Percentiles rank a stretch among this genome's conserved stretches.
phyloP scores from a whole-genome alignment of 1,140 invertebrate species.

The Drosophila littoralis region DNA sequence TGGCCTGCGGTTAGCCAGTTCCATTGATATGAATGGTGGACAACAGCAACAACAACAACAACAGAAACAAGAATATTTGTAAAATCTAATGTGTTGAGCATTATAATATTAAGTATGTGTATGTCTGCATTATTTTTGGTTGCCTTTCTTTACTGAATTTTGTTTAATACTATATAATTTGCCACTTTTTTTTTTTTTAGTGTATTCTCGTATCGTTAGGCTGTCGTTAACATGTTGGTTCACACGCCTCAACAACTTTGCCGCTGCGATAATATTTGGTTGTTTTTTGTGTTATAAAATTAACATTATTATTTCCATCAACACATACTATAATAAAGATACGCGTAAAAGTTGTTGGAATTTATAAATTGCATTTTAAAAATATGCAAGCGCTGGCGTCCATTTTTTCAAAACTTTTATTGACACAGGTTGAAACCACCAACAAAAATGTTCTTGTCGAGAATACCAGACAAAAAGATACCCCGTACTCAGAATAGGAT shows the following conservation, averaged over 20 bases:
- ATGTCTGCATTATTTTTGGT: background rate
- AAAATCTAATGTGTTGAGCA: slow-evolving; percentile 13
- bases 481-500: background rate
- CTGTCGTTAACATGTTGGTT: slow-evolving; percentile 51
- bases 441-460: background rate
- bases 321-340: slow-evolving; percentile 1
- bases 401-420: background rate
- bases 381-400: slow-evolving; percentile 24
- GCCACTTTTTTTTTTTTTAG: slow-evolving; percentile 23
- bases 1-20: slow-evolving; percentile 26
- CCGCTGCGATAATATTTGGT: slow-evolving; percentile 7
- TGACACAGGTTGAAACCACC: too few relatives aligned
- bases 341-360: slow-evolving; percentile 1
- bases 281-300: slow-evolving; percentile 12
- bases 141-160: slow-evolving; percentile 14
- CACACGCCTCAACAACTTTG: slow-evolving; percentile 44
- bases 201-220: slow-evolving; percentile 42
- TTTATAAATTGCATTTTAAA: slow-evolving; percentile 3
- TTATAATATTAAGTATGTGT: slow-evolving; percentile 1
- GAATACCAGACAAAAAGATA: background rate
- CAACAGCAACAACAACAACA: slow-evolving; percentile 8
- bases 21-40: slow-evolving; percentile 19
- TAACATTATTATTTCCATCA: slow-evolving; percentile 14
- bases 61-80: slow-evolving; percentile 4
- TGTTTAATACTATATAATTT: background rate